Evolutionary conservation across 2,113 vertebrate species (phyloP), one percentile per base, ranked within the genome.

Genomic region (Nannospalax galili): DNA sequence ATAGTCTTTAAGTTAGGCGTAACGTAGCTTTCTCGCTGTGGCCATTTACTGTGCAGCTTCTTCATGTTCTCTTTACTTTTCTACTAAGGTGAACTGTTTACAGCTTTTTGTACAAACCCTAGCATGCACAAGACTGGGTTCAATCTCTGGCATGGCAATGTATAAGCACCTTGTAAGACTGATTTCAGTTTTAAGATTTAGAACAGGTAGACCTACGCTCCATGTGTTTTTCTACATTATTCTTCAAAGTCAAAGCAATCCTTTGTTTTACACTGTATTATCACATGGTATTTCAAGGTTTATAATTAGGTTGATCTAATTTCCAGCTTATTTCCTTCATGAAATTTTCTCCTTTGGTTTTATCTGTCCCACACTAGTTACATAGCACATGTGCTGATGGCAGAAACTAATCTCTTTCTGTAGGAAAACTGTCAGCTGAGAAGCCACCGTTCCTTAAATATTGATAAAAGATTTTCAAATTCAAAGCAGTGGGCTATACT

Each of bases 141-240:
- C 48, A 52, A 11, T 52, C 48, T 52, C 48, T 52, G 11, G 48
- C 48, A 52, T 52, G 48, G 48, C 48, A 52, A 11, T 7, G n/a
- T 84, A 35, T 58, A 82, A 37, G 37, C 69, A 81, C 69, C 32
- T 84, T 88, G 12, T 56, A 64, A 91, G 69, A 37, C 74, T 80
- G 42, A 37, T 88, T 88, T 78, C 90, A 65, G 58, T 77, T 90
- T 82, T 77, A 65, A 74, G 24, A 67, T 80, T 92, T 79, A 69
- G 6, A 62, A 65, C 9, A 78, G 81, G n/a, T 90, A 74, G 40
- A 40, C n/a, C n/a, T n/a, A n/a, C n/a, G n/a, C n/a, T n/a, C n/a
- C n/a, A n/a, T n/a, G n/a, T n/a, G n/a, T 70, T 84, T n/a, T 87
- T 56, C 7, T 45, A 17, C 12, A 40, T 84, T 65, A 0, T 17